A percentile compares a stretch with the other conserved stretches of the same genome.
These are phyloP conservation scores for Phaedon cochleariae DNA, from an alignment of 2,888 invertebrate species.

Conservation along the genomic window DNA sequence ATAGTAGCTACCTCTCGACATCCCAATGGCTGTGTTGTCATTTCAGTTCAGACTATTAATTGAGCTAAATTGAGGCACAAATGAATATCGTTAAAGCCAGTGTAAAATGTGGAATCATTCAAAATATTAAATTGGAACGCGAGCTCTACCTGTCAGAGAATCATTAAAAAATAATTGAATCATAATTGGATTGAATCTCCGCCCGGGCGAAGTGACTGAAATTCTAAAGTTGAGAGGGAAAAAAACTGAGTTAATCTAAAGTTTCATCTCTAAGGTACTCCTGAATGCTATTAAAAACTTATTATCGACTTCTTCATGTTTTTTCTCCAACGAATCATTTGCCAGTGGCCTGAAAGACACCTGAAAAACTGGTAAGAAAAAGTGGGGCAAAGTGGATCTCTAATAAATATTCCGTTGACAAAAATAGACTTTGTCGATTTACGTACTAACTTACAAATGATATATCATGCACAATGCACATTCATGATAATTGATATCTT, in stretches of 20 bases:
- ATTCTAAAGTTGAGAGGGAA: conserved; percentile 29
- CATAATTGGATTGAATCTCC: conserved; percentile 26
- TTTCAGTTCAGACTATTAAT: too few relatives aligned
- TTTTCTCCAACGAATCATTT: conserved; percentile 15
- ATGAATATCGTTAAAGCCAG: too few relatives aligned
- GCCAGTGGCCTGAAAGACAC: background rate
- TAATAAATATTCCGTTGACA: too few relatives aligned
- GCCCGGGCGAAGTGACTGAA: conserved; percentile 17
- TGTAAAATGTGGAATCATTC: background rate
- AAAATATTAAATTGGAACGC: background rate
- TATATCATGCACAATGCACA: too few relatives aligned
- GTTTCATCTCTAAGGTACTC: conserved; percentile 35
- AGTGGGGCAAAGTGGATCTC: too few relatives aligned
- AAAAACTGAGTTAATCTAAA: conserved; percentile 41
- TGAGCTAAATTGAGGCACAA: too few relatives aligned
- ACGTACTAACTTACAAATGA: too few relatives aligned
- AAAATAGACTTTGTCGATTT: too few relatives aligned
- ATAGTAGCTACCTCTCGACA: too few relatives aligned
- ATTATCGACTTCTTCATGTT: conserved; percentile 37
- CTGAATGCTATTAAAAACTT: conserved; percentile 43
- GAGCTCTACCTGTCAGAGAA: background rate
- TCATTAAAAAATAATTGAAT: conserved; percentile 8
- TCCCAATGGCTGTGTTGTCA: too few relatives aligned
- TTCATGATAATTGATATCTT: too few relatives aligned
- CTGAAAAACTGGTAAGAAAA: too few relatives aligned